Evolutionary conservation across 2,113 vertebrate genomes (phyloP).

Genomic region (Lophura nycthemera): DNA sequence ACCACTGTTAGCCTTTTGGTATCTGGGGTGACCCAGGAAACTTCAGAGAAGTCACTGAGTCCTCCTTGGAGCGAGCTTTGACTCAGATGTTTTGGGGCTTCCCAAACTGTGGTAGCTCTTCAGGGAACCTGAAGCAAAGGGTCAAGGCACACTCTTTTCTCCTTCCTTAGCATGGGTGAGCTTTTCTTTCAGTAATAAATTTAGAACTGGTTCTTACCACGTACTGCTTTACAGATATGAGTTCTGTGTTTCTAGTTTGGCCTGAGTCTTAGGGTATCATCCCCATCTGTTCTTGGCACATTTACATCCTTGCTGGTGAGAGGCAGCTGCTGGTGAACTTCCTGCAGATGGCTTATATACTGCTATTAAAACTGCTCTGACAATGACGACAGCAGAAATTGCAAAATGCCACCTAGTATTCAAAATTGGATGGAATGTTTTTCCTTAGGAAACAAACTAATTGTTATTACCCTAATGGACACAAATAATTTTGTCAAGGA

Average conservation of each 20-base stretch:
- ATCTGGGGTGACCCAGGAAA: background rate
- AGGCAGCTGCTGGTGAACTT: background rate
- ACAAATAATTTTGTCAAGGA: background rate
- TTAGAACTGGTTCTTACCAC: background rate
- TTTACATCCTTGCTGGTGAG: background rate
- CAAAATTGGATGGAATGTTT: background rate
- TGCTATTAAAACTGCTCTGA: background rate
- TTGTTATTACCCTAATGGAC: background rate
- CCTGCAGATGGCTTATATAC: background rate
- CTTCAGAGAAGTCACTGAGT: background rate
- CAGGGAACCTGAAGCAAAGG: background rate
- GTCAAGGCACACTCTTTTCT: background rate
- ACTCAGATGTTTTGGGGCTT: background rate
- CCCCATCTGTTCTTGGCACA: background rate
- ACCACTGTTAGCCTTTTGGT: background rate
- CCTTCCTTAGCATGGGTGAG: too few species aligned
- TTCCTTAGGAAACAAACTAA: background rate
- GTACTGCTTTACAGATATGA: background rate
- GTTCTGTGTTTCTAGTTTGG: background rate
- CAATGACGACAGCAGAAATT: background rate
- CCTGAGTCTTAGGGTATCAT: background rate
- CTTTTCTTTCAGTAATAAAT: background rate
- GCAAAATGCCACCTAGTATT: background rate
- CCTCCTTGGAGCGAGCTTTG: background rate
- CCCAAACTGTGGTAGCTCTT: too few species aligned